Conservation (phyloP, 2,888 invertebrate species). For the Teleogryllus oceanicus region DNA sequence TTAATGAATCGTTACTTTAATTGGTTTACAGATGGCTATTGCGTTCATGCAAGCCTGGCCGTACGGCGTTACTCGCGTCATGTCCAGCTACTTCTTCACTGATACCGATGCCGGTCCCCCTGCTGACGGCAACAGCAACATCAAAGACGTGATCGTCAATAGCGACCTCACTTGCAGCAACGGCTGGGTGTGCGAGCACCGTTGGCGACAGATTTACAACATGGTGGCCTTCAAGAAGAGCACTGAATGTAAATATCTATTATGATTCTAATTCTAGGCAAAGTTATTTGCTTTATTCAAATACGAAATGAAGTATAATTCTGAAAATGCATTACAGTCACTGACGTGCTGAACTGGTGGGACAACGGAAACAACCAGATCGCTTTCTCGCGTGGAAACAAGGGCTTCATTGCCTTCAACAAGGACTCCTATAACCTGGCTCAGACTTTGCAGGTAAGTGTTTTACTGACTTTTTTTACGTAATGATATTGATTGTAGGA, state of each 20-base stretch:
- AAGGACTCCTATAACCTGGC: neutral
- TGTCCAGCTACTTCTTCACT: slow-evolving; percentile 78
- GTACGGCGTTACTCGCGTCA: slow-evolving; percentile 72
- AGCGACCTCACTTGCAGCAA: slow-evolving; percentile 62
- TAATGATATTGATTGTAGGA: too few species aligned
- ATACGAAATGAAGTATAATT: too few species aligned
- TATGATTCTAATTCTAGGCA: too few species aligned
- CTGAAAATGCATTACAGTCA: neutral
- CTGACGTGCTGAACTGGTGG: slow-evolving; percentile 4
- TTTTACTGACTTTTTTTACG: too few species aligned
- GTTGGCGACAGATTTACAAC: slow-evolving; percentile 76
- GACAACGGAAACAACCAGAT: slow-evolving; percentile 24
- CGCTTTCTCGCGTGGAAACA: slow-evolving; percentile 19
- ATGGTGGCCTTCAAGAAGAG: slow-evolving; percentile 76
- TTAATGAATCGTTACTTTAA: too few species aligned
- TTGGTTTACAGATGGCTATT: slow-evolving; percentile 59
- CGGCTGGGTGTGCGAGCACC: slow-evolving; percentile 81
- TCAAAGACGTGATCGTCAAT: slow-evolving; percentile 63
- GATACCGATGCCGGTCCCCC: slow-evolving; percentile 63
- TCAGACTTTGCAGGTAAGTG: slow-evolving; percentile 10
- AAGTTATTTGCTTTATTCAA: too few species aligned
- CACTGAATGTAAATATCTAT: slow-evolving; percentile 48
- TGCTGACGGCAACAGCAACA: slow-evolving; percentile 58
- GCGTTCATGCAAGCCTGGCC: slow-evolving; percentile 86
- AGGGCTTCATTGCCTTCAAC: slow-evolving; percentile 23